Percentiles rank a stretch among this genome's conserved stretches.
phyloP scores from a whole-genome alignment of 2,888 invertebrate species.

The Cantharis rustica region DNA sequence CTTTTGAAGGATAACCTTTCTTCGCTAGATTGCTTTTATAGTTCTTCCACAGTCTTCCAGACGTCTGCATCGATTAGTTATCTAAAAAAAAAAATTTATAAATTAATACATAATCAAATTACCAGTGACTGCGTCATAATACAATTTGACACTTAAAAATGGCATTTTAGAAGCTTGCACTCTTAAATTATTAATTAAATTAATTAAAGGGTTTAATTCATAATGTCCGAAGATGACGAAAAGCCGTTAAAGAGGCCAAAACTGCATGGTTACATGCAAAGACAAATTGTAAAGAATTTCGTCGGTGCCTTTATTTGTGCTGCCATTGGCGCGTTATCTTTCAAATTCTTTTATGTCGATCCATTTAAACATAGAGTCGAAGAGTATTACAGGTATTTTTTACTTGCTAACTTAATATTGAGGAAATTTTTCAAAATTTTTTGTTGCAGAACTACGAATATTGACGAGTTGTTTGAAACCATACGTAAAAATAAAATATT shows the following conservation, averaged over 20 bases:
- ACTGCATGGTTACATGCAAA: background rate
- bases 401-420: background rate
- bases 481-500: background rate
- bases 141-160: background rate
- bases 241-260: background rate
- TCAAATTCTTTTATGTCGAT: background rate
- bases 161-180: too few relatives aligned
- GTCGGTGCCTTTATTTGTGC: background rate
- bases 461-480: background rate
- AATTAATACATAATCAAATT: background rate
- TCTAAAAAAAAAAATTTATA: background rate
- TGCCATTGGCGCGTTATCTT: background rate
- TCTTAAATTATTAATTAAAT: too few relatives aligned
- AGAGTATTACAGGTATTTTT: background rate
- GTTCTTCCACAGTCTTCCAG: too few relatives aligned
- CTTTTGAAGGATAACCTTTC: too few relatives aligned
- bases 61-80: too few relatives aligned
- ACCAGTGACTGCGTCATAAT: background rate
- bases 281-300: background rate
- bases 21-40: too few relatives aligned
- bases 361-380: background rate
- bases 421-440: background rate
- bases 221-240: background rate
- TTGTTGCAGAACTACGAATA: background rate
- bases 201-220: background rate